Evolutionary conservation across 1,140 invertebrate species (phyloP).

Genomic region (Leguminivora glycinivorella): DNA sequence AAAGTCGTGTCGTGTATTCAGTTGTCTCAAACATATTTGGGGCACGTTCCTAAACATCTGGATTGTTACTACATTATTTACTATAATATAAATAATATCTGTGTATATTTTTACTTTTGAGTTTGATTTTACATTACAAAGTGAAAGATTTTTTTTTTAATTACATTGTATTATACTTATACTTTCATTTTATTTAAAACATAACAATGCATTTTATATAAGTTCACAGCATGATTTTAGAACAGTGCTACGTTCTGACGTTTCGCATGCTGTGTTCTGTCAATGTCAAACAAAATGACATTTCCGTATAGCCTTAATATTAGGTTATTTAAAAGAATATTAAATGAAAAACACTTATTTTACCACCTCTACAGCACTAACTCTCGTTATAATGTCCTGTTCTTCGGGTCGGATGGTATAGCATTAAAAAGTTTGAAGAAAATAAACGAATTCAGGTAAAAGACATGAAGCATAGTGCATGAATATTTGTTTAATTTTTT

Average conservation of each 20-base stretch:
- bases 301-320: conserved; percentile 53
- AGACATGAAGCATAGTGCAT: neutral
- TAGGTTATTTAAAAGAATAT: conserved; percentile 40
- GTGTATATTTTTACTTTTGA: no score
- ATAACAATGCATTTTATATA: no score
- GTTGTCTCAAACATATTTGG: no score
- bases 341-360: conserved; percentile 45
- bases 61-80: no score
- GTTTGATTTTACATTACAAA: no score
- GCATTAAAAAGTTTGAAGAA: conserved; percentile 62
- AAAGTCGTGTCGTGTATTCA: no score
- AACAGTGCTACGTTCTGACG: neutral
- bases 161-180: no score
- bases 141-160: no score
- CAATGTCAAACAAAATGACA: conserved; percentile 47
- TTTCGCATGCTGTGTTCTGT: conserved; percentile 1
- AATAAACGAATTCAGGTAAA: conserved; percentile 65
- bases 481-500: conserved; percentile 24
- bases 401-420: conserved; percentile 68
- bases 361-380: conserved; percentile 38
- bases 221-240: neutral
- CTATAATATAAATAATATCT: no score
- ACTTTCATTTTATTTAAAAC: no score
- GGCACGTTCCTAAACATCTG: no score
- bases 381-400: conserved; percentile 61